Percentiles rank a stretch among this genome's conserved stretches.
Evolutionary conservation across 2,888 invertebrate species (phyloP).

Genomic region (Agonum fuliginosum): DNA sequence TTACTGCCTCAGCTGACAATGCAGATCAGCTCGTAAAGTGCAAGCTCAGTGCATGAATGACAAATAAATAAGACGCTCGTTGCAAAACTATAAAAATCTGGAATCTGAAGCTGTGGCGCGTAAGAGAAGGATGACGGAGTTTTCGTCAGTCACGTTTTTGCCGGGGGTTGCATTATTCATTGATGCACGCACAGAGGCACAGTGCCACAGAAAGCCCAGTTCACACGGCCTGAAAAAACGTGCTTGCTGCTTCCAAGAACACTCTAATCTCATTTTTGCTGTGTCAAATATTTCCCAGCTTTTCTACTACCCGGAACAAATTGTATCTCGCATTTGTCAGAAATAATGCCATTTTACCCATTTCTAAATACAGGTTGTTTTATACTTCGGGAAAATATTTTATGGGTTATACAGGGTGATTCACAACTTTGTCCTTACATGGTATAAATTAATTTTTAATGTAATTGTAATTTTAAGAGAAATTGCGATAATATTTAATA

Average conservation of each 20-base stretch:
- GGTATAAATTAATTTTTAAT: too few relatives aligned
- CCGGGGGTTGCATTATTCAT: slow-evolving; percentile 15
- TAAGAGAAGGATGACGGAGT: background rate
- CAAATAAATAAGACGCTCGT: slow-evolving; percentile 14
- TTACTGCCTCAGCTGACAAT: background rate
- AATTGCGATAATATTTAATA: too few relatives aligned
- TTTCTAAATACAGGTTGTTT: too few relatives aligned
- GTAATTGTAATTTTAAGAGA: too few relatives aligned
- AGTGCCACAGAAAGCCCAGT: too few relatives aligned
- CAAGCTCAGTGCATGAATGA: background rate
- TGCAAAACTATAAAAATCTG: slow-evolving; percentile 17
- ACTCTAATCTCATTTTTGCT: background rate
- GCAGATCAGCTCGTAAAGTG: slow-evolving; percentile 6
- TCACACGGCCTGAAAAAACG: background rate
- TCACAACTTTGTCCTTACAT: too few relatives aligned
- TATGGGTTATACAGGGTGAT: too few relatives aligned
- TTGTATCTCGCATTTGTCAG: too few relatives aligned
- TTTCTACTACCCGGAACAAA: too few relatives aligned
- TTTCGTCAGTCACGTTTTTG: slow-evolving; percentile 6
- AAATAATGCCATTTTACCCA: too few relatives aligned
- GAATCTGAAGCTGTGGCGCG: background rate
- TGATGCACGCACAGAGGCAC: slow-evolving; percentile 3
- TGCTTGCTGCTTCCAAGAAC: background rate
- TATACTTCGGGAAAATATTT: too few relatives aligned
- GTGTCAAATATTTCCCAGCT: background rate